phyloP scores from a whole-genome alignment of 1,140 invertebrate genomes.

The Ooceraea biroi region DNA sequence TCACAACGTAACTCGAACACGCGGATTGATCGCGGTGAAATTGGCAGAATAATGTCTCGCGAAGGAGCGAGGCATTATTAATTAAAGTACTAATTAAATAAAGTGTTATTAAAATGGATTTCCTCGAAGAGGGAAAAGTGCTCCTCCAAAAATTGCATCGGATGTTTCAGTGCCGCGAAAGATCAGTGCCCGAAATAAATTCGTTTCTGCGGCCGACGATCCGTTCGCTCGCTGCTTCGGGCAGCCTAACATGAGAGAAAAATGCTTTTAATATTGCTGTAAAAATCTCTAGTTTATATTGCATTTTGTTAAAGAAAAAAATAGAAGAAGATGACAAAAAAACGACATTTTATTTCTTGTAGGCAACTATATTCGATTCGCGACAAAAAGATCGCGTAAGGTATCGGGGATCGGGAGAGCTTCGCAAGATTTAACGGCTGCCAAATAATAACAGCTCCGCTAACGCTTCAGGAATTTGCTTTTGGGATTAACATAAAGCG shows the following conservation, averaged over 20 bases:
- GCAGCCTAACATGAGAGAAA: neutral
- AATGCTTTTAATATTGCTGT: neutral
- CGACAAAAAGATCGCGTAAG: neutral
- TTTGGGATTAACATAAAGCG: constrained; percentile 74
- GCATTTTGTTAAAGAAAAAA: too few species aligned
- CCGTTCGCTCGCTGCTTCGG: neutral
- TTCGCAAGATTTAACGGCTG: constrained; percentile 64
- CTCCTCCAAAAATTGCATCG: neutral
- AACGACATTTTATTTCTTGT: constrained; percentile 54
- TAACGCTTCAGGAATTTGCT: constrained; percentile 79
- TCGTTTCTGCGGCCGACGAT: neutral
- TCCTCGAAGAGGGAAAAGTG: neutral
- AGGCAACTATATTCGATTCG: constrained; percentile 47
- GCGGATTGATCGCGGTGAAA: constrained; percentile 14
- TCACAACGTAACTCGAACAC: constrained; percentile 7
- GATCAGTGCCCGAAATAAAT: constrained; percentile 1
- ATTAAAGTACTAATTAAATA: neutral
- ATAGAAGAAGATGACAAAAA: too few species aligned
- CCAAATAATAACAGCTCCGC: constrained; percentile 72
- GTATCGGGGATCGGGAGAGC: neutral
- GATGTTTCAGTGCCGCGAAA: neutral
- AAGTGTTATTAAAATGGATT: neutral
- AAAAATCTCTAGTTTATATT: neutral
- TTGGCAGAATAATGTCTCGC: neutral
- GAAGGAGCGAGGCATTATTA: neutral